Percentiles rank a stretch among this genome's conserved stretches.
phyloP scores from a whole-genome alignment of 2,888 invertebrate genomes.

The Drosophila mettleri region DNA sequence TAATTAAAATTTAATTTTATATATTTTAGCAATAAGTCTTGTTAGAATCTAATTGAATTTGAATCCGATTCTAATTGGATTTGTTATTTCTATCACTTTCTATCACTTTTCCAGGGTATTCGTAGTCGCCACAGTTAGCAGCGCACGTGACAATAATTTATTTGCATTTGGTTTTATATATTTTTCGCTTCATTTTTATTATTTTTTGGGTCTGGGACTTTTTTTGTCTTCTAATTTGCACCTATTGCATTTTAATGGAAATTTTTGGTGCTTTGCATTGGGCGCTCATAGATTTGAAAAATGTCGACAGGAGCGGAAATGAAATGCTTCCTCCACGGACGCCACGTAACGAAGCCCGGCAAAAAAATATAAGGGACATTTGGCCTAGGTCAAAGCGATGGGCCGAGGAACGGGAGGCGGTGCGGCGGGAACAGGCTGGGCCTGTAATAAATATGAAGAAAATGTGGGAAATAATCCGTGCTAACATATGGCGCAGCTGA shows the following conservation, averaged over 20 bases:
- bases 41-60: not conserved
- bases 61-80: not conserved
- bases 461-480: constrained; percentile 59
- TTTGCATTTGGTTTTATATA: constrained; percentile 26
- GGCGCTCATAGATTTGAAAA: constrained; percentile 81
- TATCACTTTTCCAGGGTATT: not conserved
- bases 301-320: constrained; percentile 83
- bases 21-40: no score
- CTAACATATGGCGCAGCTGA: constrained; percentile 75
- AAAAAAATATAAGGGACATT: constrained; percentile 18
- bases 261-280: constrained; percentile 72
- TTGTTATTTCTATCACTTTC: accelerated
- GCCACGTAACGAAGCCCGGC: constrained; percentile 7
- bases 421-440: constrained; percentile 24
- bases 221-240: constrained; percentile 74
- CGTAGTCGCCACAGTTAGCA: not conserved
- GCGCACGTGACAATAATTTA: constrained; percentile 29
- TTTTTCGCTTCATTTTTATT: constrained; percentile 10
- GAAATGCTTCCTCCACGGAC: constrained; percentile 72
- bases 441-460: constrained; percentile 58
- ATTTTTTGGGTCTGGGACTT: constrained; percentile 21
- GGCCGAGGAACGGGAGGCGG: no score
- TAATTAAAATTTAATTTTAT: not conserved
- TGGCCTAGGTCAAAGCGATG: not conserved
- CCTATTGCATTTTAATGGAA: constrained; percentile 76